Evolutionary conservation across 2,797 vertebrate species (phyloP), one percentile per base, ranked within the genome.

Genomic region (Coilia nasus): DNA sequence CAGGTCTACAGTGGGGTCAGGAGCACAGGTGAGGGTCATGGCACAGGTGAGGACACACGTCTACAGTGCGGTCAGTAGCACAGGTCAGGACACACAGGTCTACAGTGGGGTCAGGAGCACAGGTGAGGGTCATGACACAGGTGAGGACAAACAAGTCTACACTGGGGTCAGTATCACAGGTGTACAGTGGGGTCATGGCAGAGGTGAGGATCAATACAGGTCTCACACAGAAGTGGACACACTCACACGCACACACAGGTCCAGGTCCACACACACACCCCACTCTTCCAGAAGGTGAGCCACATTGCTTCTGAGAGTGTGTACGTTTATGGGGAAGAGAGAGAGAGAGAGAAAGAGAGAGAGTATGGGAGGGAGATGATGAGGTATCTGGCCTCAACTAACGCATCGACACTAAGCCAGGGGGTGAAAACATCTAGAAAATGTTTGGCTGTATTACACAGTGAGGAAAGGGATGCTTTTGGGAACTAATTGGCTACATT

Each of bases 51-150:
- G 10, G 9, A n/a, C 35, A 41, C 75, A 50, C 84, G 96, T 97
- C 56, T 98, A 98, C 84, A 98, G 91, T 93, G 96, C 93, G 46
- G 64, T 93, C 19, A 99, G 99, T 25, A 95, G 97, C 92, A 98
- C 98, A 94, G 98, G 98, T 99, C 94, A 88, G 25, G 9, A 19
- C 28, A 31, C 67, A 50, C 84, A 41, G n/a, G n/a, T n/a, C n/a
- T n/a, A n/a, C n/a, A n/a, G n/a, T n/a, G n/a, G n/a, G n/a, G n/a
- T n/a, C n/a, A n/a, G n/a, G n/a, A n/a, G n/a, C n/a, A n/a, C n/a
- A n/a, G n/a, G n/a, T n/a, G n/a, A 14, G 50, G 1, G 50, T 54
- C 2, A 5, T 2, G 50, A 7, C 50, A 54, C 2, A 54, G 9
- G 35, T 2, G 35, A 2, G 50, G 50, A 54, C 50, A 54, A 2